Percentiles rank a stretch among this genome's conserved stretches.
Evolutionary conservation across 2,888 invertebrate genomes (phyloP).

Genomic region (Coelinius sp.): DNA sequence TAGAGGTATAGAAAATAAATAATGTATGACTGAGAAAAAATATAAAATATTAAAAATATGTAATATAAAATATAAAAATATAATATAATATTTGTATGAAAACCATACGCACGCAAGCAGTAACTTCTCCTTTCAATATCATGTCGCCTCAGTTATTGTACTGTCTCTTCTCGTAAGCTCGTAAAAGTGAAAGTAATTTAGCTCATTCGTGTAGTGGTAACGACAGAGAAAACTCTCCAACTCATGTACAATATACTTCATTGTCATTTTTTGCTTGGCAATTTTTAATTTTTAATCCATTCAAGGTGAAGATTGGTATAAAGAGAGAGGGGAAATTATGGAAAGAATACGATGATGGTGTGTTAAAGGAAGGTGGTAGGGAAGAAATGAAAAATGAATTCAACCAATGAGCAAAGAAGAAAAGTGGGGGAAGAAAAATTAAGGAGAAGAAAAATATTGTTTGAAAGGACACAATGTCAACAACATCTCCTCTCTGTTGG

Average conservation of each 20-base stretch:
- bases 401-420: not conserved
- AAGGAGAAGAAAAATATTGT: not conserved
- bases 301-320: too few relatives aligned
- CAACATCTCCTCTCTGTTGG: constrained; percentile 11
- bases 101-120: too few relatives aligned
- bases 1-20: too few relatives aligned
- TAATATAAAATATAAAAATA: too few relatives aligned
- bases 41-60: too few relatives aligned
- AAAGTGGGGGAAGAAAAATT: not conserved
- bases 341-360: not conserved
- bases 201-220: constrained; percentile 7
- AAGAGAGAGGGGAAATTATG: not conserved
- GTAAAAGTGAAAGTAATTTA: constrained; percentile 19
- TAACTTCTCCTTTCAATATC: too few relatives aligned
- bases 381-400: not conserved
- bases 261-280: not conserved
- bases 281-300: too few relatives aligned
- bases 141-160: not conserved
- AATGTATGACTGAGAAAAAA: too few relatives aligned
- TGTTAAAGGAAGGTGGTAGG: not conserved
- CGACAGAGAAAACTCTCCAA: not conserved
- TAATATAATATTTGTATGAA: too few relatives aligned
- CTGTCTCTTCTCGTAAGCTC: constrained; percentile 1
- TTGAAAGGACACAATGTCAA: not conserved
- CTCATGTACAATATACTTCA: not conserved